Evolutionary conservation across 1,140 invertebrate genomes (phyloP).

Genomic region (Globodera rostochiensis): DNA sequence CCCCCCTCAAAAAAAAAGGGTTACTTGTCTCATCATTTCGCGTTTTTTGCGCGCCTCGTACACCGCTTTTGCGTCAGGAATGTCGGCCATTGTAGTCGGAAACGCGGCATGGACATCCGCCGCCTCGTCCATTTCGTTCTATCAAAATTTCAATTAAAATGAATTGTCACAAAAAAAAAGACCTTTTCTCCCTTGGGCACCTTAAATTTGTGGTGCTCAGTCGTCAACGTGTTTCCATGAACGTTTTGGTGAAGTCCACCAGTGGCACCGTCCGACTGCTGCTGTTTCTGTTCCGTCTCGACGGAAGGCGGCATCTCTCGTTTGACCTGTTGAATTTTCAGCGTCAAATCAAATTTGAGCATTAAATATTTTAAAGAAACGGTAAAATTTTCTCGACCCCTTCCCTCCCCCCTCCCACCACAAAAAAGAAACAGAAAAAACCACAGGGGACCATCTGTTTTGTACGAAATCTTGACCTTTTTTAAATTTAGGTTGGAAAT

Average conservation of each 20-base stretch:
- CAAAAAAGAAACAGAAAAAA: no score
- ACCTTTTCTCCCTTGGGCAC: not conserved
- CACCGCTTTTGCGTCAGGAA: slow-evolving; percentile 54
- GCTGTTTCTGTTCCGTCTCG: not conserved
- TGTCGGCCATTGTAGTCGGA: slow-evolving; percentile 37
- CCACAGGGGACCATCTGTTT: no score
- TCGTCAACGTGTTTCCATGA: not conserved
- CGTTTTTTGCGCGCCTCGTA: slow-evolving; percentile 53
- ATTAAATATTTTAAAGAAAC: no score
- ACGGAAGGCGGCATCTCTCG: not conserved
- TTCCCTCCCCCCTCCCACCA: no score
- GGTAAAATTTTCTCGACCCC: no score
- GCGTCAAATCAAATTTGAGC: no score
- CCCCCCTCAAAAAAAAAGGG: no score
- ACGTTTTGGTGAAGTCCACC: not conserved
- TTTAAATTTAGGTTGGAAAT: no score
- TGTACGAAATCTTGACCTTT: no score
- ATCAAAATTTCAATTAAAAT: not conserved
- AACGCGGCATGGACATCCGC: slow-evolving; percentile 34
- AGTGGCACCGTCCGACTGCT: slow-evolving; percentile 8
- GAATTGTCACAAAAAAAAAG: not conserved
- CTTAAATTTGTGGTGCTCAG: not conserved
- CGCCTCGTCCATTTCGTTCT: not conserved
- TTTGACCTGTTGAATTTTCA: not conserved
- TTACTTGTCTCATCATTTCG: slow-evolving; percentile 40